These are phyloP conservation scores for Trissolcus japonicus DNA, from an alignment of 2,888 invertebrate species.

Conservation along the genomic window DNA sequence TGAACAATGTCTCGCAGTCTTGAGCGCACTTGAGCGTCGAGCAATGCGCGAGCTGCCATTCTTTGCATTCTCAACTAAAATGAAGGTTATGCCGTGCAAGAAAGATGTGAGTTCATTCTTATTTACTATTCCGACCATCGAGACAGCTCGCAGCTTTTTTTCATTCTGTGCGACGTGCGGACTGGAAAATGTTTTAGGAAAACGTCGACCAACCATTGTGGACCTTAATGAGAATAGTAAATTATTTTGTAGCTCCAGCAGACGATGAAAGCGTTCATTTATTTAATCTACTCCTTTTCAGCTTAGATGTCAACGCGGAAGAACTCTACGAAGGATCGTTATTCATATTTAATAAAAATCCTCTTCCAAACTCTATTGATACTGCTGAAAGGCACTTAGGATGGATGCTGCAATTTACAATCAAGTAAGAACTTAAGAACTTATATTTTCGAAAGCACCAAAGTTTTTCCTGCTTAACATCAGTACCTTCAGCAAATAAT, in stretches of 20 bases:
- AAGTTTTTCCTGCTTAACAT: no score
- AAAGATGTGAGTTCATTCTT: conserved; percentile 65
- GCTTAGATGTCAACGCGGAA: conserved; percentile 11
- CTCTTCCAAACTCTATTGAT: conserved; percentile 15
- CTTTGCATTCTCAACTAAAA: conserved; percentile 65
- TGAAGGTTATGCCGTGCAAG: conserved; percentile 66
- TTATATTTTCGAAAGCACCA: no score
- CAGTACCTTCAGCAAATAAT: no score
- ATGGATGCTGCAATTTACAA: background rate
- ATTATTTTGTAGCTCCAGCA: conserved; percentile 50
- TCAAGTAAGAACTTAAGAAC: conserved; percentile 5
- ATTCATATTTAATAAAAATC: conserved; percentile 21
- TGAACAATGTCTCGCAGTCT: conserved; percentile 70
- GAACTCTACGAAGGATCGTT: conserved; percentile 1
- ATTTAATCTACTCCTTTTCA: conserved; percentile 43
- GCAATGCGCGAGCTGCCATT: conserved; percentile 62
- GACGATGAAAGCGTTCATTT: conserved; percentile 30
- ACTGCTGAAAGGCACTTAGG: conserved; percentile 4
- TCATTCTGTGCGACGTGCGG: conserved; percentile 20
- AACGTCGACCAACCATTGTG: conserved; percentile 39
- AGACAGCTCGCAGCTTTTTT: conserved; percentile 41
- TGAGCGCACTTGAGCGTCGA: conserved; percentile 52
- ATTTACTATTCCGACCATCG: conserved; percentile 65
- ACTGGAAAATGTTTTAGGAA: conserved; percentile 43
- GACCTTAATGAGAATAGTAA: conserved; percentile 52